Evolutionary conservation across 1,140 invertebrate genomes (phyloP).

Genomic region (Nautilus pompilius): DNA sequence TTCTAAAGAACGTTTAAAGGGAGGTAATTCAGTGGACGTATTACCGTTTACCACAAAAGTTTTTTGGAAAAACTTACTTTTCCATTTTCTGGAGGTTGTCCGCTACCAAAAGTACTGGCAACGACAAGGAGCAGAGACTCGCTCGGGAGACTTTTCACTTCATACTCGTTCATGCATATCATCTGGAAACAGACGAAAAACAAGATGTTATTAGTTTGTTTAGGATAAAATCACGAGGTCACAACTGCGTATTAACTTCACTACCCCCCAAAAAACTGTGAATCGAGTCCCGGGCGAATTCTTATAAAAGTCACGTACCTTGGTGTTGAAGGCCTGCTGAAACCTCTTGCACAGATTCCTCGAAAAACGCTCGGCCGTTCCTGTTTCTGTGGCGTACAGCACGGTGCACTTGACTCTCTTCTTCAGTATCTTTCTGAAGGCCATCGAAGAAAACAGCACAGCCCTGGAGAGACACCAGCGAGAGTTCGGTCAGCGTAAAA

Average conservation of each 20-base stretch:
- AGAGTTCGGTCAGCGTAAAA: too few relatives aligned
- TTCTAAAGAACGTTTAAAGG: too few relatives aligned
- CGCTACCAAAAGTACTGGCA: constrained; percentile 91
- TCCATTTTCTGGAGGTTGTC: constrained; percentile 91
- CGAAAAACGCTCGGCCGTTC: constrained; percentile 86
- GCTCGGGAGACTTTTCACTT: constrained; percentile 86
- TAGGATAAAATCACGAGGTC: too few relatives aligned
- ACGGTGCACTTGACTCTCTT: constrained; percentile 88
- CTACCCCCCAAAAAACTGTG: not conserved
- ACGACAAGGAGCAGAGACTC: constrained; percentile 84
- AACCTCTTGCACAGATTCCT: constrained; percentile 83
- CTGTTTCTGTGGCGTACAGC: constrained; percentile 88
- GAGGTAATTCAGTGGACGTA: too few relatives aligned
- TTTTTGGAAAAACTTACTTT: constrained; percentile 59
- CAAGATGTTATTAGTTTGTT: too few relatives aligned
- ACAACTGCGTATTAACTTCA: too few relatives aligned
- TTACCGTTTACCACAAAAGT: too few relatives aligned
- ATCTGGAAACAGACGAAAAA: not conserved
- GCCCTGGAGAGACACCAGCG: not conserved
- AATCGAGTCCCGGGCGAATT: not conserved
- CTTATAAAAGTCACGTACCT: constrained; percentile 59
- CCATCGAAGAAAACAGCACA: not conserved
- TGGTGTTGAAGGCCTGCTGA: constrained; percentile 86
- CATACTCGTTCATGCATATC: constrained; percentile 82
- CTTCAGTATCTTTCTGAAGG: constrained; percentile 75